Evolutionary conservation across 2,797 vertebrate species (phyloP).

Genomic region (Lithobates sylvaticus): DNA sequence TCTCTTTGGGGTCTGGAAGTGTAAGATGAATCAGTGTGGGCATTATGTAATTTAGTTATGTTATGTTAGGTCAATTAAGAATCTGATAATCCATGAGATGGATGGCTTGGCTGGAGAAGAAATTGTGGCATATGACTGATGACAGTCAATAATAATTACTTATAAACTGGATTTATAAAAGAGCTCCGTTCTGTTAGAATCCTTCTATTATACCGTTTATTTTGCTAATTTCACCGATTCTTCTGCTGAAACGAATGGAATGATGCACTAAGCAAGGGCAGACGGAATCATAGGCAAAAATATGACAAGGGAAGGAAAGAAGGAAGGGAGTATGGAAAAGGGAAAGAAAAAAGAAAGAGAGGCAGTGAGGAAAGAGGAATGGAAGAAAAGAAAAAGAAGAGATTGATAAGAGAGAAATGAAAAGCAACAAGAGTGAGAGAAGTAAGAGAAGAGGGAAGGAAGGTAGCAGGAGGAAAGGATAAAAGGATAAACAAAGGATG

Average conservation of each 20-base stretch:
- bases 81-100: constrained; percentile 27
- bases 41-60: constrained; percentile 33
- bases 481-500: background rate
- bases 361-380: no score
- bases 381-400: no score
- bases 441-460: no score
- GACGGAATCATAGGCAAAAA: no score
- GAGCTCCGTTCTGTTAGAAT: background rate
- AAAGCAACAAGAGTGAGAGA: no score
- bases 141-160: constrained; percentile 20
- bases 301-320: background rate
- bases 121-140: constrained; percentile 16
- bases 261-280: no score
- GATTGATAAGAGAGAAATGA: no score
- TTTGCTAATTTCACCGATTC: background rate
- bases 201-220: background rate
- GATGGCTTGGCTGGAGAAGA: background rate
- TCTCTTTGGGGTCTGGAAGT: constrained; percentile 25
- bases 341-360: background rate
- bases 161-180: constrained; percentile 28
- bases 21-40: constrained; percentile 30
- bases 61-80: constrained; percentile 46
- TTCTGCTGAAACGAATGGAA: background rate
- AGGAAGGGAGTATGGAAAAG: background rate
- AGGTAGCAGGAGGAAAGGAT: background rate